Conservation (phyloP, 2,113 vertebrate genomes). For the Lampris incognitus region DNA sequence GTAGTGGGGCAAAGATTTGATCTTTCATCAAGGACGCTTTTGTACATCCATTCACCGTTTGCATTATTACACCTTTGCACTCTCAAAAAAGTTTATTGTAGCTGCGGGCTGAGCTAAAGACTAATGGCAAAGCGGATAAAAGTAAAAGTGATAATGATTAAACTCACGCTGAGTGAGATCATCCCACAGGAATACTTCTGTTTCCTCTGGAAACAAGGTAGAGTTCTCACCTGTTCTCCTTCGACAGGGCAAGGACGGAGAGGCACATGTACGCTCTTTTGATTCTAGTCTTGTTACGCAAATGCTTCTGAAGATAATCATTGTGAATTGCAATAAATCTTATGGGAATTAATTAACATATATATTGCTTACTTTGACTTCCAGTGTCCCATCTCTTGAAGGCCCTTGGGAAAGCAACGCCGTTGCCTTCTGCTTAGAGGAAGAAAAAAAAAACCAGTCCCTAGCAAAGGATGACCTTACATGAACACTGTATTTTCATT, state of each 20-base stretch:
- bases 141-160: neutral
- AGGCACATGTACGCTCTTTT: constrained; percentile 6
- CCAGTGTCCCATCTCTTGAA: constrained; percentile 22
- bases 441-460: constrained; percentile 12
- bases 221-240: constrained; percentile 8
- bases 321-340: constrained; percentile 26
- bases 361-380: constrained; percentile 36
- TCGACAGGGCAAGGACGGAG: constrained; percentile 1
- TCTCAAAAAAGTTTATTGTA: neutral
- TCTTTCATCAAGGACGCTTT: neutral
- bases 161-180: constrained; percentile 1
- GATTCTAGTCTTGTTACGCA: constrained; percentile 19
- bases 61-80: neutral
- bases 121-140: neutral
- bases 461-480: constrained; percentile 52
- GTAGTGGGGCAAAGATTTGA: constrained; percentile 19
- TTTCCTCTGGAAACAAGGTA: neutral
- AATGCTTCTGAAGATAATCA: constrained; percentile 35
- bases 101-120: neutral
- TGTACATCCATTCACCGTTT: constrained; percentile 2
- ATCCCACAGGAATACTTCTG: neutral
- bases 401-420: constrained; percentile 40
- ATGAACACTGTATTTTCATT: constrained; percentile 32
- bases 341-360: constrained; percentile 58
- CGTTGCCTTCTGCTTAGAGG: constrained; percentile 4